Evolutionary conservation across 2,113 vertebrate genomes (phyloP).

Genomic region (Phyllostomus hastatus): DNA sequence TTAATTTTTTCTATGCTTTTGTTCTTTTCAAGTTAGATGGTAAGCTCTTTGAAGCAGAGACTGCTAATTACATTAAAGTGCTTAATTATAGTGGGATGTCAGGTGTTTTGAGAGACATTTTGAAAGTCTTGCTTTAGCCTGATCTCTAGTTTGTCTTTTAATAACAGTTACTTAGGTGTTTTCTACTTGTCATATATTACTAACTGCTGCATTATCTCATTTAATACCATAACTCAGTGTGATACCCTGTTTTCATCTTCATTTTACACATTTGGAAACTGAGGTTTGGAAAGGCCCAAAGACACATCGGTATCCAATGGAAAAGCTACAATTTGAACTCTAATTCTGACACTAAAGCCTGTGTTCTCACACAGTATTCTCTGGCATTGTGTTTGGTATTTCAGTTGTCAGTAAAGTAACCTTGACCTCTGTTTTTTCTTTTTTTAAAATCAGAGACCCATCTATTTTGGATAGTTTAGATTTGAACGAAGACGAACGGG

Average conservation of each 20-base stretch:
- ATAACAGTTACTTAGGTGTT: neutral
- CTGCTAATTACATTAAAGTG: neutral
- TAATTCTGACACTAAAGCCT: neutral
- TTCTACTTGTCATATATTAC: neutral
- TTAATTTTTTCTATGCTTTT: neutral
- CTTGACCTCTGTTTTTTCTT: slow-evolving; percentile 41
- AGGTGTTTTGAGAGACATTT: neutral
- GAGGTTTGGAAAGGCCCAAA: neutral
- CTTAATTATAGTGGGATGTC: neutral
- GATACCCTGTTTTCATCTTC: neutral
- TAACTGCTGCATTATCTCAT: neutral
- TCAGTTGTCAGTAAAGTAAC: neutral
- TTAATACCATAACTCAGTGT: neutral
- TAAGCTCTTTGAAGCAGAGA: neutral
- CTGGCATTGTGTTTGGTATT: neutral
- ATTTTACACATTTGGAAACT: neutral
- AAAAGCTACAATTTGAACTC: slow-evolving; percentile 22
- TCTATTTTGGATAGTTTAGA: slow-evolving; percentile 94
- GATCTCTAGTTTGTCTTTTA: neutral
- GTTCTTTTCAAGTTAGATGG: neutral
- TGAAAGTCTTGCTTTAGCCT: slow-evolving; percentile 5
- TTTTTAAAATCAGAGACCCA: slow-evolving; percentile 86
- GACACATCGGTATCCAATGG: neutral
- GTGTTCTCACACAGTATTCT: neutral
- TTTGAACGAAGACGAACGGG: slow-evolving; percentile 93